Evolutionary conservation across 2,113 vertebrate species (phyloP).

Genomic region (Ophiodon elongatus): DNA sequence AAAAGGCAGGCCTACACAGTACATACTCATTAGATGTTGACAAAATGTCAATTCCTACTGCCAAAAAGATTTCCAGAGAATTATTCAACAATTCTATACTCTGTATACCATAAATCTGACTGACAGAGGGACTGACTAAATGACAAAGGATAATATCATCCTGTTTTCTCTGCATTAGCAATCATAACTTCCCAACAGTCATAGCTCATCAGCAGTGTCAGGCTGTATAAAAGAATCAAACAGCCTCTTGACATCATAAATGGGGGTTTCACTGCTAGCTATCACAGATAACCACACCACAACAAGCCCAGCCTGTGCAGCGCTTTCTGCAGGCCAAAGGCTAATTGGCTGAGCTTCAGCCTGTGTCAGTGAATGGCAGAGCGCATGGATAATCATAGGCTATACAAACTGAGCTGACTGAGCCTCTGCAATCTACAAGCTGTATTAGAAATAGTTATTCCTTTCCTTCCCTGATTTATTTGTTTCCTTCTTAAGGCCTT

Average conservation of each 20-base stretch:
- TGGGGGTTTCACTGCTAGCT: constrained; percentile 64
- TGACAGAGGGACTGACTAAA: constrained; percentile 40
- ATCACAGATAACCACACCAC: constrained; percentile 65
- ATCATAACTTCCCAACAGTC: constrained; percentile 42
- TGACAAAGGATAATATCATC: constrained; percentile 59
- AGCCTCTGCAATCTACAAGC: constrained; percentile 13
- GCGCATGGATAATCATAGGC: constrained; percentile 55
- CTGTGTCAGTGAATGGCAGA: constrained; percentile 45
- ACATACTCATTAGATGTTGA: not conserved
- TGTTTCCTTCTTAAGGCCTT: not conserved
- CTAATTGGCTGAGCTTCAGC: constrained; percentile 69
- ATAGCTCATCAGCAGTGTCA: constrained; percentile 60
- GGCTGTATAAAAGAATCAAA: constrained; percentile 50
- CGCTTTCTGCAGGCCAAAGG: constrained; percentile 68
- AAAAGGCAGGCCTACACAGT: not conserved
- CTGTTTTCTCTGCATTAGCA: constrained; percentile 47
- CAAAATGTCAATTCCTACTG: constrained; percentile 1
- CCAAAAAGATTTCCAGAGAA: constrained; percentile 14
- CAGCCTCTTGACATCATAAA: constrained; percentile 69
- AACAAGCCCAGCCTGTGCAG: constrained; percentile 58
- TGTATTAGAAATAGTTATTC: constrained; percentile 23
- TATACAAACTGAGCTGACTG: constrained; percentile 30
- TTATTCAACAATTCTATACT: constrained; percentile 16
- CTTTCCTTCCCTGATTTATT: not conserved
- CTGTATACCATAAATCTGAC: constrained; percentile 28